Base-by-base conservation (phyloP, 2,797 vertebrate species). In the Hafferia zeledoni region DNA sequence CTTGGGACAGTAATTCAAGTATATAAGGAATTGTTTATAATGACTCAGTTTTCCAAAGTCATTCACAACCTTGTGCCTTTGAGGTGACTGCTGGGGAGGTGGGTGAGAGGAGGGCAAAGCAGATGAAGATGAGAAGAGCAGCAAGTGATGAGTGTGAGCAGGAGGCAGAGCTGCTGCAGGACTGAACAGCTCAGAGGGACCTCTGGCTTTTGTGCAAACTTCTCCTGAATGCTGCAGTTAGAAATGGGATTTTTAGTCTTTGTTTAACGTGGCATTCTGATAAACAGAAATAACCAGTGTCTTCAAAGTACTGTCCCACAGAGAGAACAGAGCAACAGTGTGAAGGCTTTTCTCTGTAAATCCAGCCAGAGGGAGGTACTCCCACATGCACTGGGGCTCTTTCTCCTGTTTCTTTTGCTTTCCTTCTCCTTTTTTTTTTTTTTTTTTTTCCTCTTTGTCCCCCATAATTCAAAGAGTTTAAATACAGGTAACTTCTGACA, bases 391-490 rank as follows among this genome's bases (percentile, higher is more conserved):
- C 9, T 84, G 39, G 25, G 28, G 13, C 25, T 41, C 10, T 27
- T 43, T 17, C 13, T 37, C 30, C 5, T 30, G 17, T 7, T 63
- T 50, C 18, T 49, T 41, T 53, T 70, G 8, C 33, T 56, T 17
- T 52, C 11, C 11, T 44, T 5, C 7, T 68, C 3, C 5, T 30
- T 4, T 4, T 15, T 12, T 13, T 12, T 13, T n/a, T 28, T 1
- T 3, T 3, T 3, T 8, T 6, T 31, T 16, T 25, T 27, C 16
- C 20, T 28, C 7, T n/a, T 25, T 70, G 16, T 13, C 1, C 10
- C 10, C 6, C 28, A 7, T 79, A 60, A 47, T 39, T 86, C 64
- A 24, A 44, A 50, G 25, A 23, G 37, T 24, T 68, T 17, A 50
- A n/a, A 23, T 23, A 7, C 39, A 68, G 76, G 75, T 80, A 50